Conservation (phyloP, 2,113 vertebrate species). For the Sinosuthora webbiana region DNA sequence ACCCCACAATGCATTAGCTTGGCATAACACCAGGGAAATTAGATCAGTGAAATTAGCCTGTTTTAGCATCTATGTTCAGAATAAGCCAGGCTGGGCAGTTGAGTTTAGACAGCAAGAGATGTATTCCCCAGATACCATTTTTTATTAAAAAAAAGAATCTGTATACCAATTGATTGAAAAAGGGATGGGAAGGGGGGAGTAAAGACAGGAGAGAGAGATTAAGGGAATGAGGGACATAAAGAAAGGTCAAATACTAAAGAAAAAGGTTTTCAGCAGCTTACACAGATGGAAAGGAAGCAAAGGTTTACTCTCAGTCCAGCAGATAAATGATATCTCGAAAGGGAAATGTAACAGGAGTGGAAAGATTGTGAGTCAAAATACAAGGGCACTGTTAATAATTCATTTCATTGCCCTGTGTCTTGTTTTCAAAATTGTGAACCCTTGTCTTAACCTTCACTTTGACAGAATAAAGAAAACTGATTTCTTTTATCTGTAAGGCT, state of each 20-base stretch:
- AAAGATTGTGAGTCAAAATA: slow-evolving; percentile 12
- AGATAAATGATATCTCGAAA: not conserved
- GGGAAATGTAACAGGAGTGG: not conserved
- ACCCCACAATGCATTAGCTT: not conserved
- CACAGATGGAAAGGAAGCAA: not conserved
- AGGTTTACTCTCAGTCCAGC: not conserved
- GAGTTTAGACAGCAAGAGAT: not conserved
- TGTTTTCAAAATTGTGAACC: slow-evolving; percentile 22
- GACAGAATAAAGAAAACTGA: slow-evolving; percentile 12
- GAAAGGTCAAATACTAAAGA: not conserved
- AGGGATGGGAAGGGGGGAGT: not conserved
- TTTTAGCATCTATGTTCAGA: not conserved
- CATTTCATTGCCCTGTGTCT: not conserved
- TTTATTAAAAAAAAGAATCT: not conserved
- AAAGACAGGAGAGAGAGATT: not conserved
- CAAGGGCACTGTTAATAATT: slow-evolving; percentile 37
- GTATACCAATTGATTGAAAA: not conserved
- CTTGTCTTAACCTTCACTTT: slow-evolving; percentile 32
- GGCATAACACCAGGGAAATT: not conserved
- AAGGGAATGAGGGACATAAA: not conserved
- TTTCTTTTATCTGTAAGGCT: slow-evolving; percentile 2
- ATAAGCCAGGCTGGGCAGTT: not conserved
- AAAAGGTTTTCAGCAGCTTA: not conserved
- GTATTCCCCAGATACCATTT: not conserved
- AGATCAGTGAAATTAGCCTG: not conserved